Percentiles rank a stretch among this genome's conserved stretches.
phyloP scores from a whole-genome alignment of 2,797 vertebrate genomes.

The Chaetophractus vellerosus region DNA sequence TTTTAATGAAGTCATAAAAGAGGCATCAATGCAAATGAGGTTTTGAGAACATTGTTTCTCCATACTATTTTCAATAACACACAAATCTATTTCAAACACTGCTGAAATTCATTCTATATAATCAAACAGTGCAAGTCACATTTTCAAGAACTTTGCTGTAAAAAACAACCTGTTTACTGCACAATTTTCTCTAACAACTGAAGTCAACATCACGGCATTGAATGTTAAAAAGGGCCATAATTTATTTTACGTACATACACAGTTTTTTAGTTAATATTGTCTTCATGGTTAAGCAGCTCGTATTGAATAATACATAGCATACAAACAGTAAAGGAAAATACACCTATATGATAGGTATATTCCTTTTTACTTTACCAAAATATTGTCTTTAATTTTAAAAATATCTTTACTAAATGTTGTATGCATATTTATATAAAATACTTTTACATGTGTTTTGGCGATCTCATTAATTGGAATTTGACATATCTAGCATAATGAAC shows the following conservation, averaged over 20 bases:
- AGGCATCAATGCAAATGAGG: neutral
- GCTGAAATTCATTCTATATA: conserved; percentile 32
- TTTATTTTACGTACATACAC: neutral
- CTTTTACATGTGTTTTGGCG: neutral
- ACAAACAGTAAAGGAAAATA: neutral
- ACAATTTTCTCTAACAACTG: conserved; percentile 32
- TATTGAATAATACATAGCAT: neutral
- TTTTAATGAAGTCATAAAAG: conserved; percentile 69
- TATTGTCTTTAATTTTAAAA: neutral
- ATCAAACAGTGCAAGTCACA: neutral
- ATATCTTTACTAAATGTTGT: neutral
- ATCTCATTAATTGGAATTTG: neutral
- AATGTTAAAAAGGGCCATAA: neutral
- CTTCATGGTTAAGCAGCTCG: neutral
- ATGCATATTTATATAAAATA: neutral
- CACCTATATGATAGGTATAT: neutral
- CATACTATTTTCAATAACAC: conserved; percentile 36
- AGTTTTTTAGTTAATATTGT: neutral
- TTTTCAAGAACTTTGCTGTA: conserved; percentile 29
- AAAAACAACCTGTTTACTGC: conserved; percentile 19
- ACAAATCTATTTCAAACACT: conserved; percentile 65
- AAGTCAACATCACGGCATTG: neutral
- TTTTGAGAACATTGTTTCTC: neutral
- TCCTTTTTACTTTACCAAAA: neutral
- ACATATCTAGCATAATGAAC: neutral